Base-by-base conservation (phyloP, 1,140 invertebrate species). In the Lasioglossum baleicum region DNA sequence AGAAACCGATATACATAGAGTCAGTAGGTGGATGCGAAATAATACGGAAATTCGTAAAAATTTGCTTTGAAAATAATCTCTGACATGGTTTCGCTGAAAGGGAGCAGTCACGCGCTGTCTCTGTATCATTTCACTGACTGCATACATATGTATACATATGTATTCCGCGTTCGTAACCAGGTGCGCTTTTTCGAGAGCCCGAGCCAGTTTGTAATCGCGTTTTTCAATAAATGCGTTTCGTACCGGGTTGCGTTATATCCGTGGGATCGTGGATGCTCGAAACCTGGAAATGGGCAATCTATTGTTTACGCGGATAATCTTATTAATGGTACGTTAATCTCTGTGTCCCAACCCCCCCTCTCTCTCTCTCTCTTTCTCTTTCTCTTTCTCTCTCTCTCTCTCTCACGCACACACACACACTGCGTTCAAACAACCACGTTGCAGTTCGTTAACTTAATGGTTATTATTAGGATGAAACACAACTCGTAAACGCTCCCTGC, bases 401-500 rank as follows among this genome's bases (percentile, higher is more conserved):
- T n/a, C n/a, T n/a, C 2, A 26, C 26, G 26, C 11, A 3, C 13
- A 10, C 7, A 2, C 22, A 1, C n/a, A 1, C 22, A 10, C 13
- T 15, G 61, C 75, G 84, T 85, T 85, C 84, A 83, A 86, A 86
- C 85, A 79, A 51, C 84, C 84, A 72, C 42, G 82, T 85, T 85
- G 84, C 84, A 86, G 84, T 86, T 86, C 84, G 84, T 86, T 86
- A 86, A 86, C 84, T 86, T 86, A 86, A 85, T 83, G 84, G 84
- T 83, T 81, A 86, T 86, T 85, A 86, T 86, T 83, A 86, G 85
- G 74, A 86, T 86, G 85, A 83, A 86, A 86, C 79, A 80, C 77
- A 80, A 83, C 81, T 86, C 84, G 81, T 76, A 83, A 82, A 82
- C 81, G 83, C 80, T 72, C 80, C 72, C 51, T 63, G 81, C 83